A percentile compares a stretch with the other conserved stretches of the same genome.
These are phyloP conservation scores for Bugulina stolonifera DNA, from an alignment of 2,888 invertebrate species.

Conservation along the genomic window DNA sequence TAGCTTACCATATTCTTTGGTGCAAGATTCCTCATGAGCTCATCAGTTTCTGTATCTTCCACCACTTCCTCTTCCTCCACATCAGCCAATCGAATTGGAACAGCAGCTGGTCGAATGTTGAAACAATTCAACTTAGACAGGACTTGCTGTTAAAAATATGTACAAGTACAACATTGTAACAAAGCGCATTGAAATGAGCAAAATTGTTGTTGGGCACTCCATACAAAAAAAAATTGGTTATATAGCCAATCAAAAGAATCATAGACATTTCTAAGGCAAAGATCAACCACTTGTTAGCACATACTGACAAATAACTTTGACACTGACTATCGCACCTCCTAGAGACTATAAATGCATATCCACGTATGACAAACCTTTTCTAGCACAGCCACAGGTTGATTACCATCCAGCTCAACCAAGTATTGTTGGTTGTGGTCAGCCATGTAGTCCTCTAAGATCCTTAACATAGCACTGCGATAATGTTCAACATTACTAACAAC, in stretches of 20 bases:
- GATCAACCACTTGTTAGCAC: too few species aligned
- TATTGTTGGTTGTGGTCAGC: constrained; percentile 51
- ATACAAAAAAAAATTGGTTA: too few species aligned
- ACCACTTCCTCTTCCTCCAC: constrained; percentile 46
- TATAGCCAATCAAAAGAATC: too few species aligned
- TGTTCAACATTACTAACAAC: constrained; percentile 41
- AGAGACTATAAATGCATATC: not conserved
- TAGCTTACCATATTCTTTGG: constrained; percentile 43
- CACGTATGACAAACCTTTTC: constrained; percentile 46
- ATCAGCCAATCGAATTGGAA: constrained; percentile 44
- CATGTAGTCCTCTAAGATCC: constrained; percentile 52
- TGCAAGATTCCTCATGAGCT: constrained; percentile 43
- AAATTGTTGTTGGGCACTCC: too few species aligned
- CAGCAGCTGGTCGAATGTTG: constrained; percentile 46
- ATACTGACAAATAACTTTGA: too few species aligned
- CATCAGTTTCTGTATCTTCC: constrained; percentile 50
- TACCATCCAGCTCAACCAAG: constrained; percentile 51
- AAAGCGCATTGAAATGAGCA: too few species aligned
- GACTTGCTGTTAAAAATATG: constrained; percentile 46
- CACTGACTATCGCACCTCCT: too few species aligned
- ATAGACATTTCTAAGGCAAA: too few species aligned
- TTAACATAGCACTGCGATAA: constrained; percentile 46
- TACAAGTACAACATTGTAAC: too few species aligned
- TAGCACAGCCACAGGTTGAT: constrained; percentile 39
- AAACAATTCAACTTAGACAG: constrained; percentile 45